Base-by-base conservation (phyloP, 1,140 invertebrate genomes). In the Aethina tumida region DNA sequence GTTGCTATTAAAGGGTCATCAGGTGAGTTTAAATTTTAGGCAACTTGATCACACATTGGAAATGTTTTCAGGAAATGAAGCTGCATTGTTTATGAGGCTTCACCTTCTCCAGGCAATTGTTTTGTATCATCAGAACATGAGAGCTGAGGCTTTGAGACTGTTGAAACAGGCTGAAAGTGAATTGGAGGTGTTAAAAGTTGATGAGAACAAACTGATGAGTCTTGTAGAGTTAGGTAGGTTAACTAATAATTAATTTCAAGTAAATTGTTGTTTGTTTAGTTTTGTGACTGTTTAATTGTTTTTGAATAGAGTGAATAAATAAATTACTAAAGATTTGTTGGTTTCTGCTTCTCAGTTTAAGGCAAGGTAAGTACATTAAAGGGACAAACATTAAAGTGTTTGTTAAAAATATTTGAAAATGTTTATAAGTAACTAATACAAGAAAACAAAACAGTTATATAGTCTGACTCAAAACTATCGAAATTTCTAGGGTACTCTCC, bases 21-120 rank as follows among this genome's bases (percentile, higher is more conserved):
- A 39, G 71, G 73, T 74, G 33, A 45, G 30, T 9, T 10, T 34
- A 41, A 10, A 27, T 26, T 29, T 21, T 6, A 16, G 5, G 26
- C 12, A 25, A 20, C 19, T 6, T 38, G 22, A 27, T 4, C 5
- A 19, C 7, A 38, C 21, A n/a, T 13, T 30, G 9, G 30, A 17
- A 21, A 21, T 42, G 19, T 9, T 45, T 36, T 19, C 17, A 54
- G 53, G 50, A 14, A 79, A 77, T 42, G 83, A 85, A 55, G 65
- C 74, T 12, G 81, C 76, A 1, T 56, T 87, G 9, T 70, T 85
- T 34, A 74, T 84, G 69, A 71, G 82, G 2, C 65, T 88, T 6
- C 79, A 86, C 60, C 59, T 87, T 18, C 64, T 88, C 10, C 81
- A 87, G 63, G 84, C 77, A 1, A 77, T 87, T 33, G 73, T 84